A percentile compares a stretch with the other conserved stretches of the same genome.
Conservation (phyloP, 2,797 vertebrate species). For the Acipenser transmontanus region DNA sequence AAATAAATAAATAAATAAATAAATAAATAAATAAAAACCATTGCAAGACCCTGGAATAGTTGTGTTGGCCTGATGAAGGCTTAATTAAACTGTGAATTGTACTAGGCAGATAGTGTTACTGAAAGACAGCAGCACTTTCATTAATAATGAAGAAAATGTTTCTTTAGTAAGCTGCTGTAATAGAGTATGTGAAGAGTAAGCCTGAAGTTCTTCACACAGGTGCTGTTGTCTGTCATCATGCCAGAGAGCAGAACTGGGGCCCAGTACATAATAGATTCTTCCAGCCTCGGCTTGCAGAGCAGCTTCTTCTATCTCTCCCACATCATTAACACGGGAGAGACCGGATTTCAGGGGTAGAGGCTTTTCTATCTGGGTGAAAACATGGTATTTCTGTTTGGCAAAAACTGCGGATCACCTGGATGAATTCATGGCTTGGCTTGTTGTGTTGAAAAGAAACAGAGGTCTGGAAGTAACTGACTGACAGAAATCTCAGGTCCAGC, state of each 20-base stretch:
- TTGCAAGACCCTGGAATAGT: too few species aligned
- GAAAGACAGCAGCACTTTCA: background rate
- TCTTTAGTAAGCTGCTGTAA: background rate
- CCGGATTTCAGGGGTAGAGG: conserved; percentile 5
- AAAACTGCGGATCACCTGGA: conserved; percentile 44
- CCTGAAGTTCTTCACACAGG: conserved; percentile 18
- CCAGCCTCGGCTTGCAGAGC: background rate
- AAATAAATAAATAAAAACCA: too few species aligned
- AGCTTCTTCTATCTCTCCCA: background rate
- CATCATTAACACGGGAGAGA: background rate
- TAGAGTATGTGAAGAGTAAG: conserved; percentile 8
- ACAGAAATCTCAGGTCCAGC: conserved; percentile 64
- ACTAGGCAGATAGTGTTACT: background rate
- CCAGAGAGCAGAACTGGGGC: conserved; percentile 9
- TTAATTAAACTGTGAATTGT: too few species aligned
- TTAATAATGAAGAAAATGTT: conserved; percentile 2
- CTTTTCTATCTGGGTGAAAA: conserved; percentile 8
- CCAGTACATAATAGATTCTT: conserved; percentile 7
- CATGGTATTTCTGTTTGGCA: background rate
- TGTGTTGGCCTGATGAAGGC: too few species aligned
- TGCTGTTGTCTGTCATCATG: conserved; percentile 14
- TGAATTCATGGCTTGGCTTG: conserved; percentile 49
- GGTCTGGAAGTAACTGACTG: conserved; percentile 41
- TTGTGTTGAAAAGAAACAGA: conserved; percentile 51
- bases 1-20: too few species aligned